phyloP scores from a whole-genome alignment of 2,113 vertebrate genomes.

The Gnathonemus echidnorhynchus region DNA sequence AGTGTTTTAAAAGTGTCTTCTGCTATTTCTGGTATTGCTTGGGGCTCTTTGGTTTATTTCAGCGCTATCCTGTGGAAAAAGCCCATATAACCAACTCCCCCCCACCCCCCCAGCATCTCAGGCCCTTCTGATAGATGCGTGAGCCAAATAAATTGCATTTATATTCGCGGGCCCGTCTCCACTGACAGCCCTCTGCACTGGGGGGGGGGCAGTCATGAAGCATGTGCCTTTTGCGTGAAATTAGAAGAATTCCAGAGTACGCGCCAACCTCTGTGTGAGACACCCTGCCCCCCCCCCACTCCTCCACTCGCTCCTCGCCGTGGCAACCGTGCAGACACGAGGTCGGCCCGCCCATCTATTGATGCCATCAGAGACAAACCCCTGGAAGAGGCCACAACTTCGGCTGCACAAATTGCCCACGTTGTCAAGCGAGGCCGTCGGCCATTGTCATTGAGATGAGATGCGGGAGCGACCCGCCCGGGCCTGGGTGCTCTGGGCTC shows the following conservation, averaged over 20 bases:
- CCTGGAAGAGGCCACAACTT: conserved; percentile 58
- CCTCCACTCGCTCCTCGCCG: conserved; percentile 36
- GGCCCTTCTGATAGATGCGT: neutral
- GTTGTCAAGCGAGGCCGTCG: conserved; percentile 50
- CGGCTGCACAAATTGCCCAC: conserved; percentile 64
- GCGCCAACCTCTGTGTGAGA: conserved; percentile 47
- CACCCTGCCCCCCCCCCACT: conserved; percentile 30
- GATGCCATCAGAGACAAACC: conserved; percentile 58
- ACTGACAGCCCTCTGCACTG: conserved; percentile 45
- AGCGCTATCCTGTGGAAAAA: neutral
- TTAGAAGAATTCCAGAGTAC: conserved; percentile 51
- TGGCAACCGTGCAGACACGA: conserved; percentile 59
- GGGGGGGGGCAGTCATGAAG: conserved; percentile 44
- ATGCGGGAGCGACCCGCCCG: conserved; percentile 51
- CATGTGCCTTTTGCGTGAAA: conserved; percentile 44
- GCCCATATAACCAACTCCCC: neutral
- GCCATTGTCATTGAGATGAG: conserved; percentile 69
- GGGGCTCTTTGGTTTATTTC: neutral
- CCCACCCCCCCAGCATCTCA: neutral
- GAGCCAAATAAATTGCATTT: conserved; percentile 41
- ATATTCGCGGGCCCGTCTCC: conserved; percentile 34
- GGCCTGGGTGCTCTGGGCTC: conserved; percentile 50
- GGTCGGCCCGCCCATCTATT: conserved; percentile 55
- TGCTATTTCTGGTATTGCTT: neutral
- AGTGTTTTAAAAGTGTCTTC: neutral